phyloP scores from a whole-genome alignment of 2,113 vertebrate genomes.

The Scophthalmus maximus region DNA sequence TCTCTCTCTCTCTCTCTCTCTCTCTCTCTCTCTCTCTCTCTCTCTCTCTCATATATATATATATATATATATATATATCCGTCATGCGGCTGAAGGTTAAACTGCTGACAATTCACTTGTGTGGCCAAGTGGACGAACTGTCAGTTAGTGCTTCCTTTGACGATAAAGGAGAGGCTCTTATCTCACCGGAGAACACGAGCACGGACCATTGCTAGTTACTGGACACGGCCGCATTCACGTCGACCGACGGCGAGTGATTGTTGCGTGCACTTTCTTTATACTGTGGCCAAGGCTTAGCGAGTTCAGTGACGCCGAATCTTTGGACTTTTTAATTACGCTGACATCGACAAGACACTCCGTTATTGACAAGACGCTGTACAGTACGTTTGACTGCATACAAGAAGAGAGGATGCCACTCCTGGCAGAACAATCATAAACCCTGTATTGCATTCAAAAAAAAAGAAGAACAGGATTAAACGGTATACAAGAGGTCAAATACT shows the following conservation, averaged over 20 bases:
- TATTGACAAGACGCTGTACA: neutral
- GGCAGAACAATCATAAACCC: neutral
- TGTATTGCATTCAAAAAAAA: neutral
- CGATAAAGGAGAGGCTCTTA: conserved; percentile 14
- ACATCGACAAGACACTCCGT: neutral
- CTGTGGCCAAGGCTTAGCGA: neutral
- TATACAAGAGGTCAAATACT: too few relatives aligned
- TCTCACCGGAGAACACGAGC: neutral
- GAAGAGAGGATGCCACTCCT: neutral
- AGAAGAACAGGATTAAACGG: neutral
- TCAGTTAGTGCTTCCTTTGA: conserved; percentile 8
- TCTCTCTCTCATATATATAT: too few relatives aligned
- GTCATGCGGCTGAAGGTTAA: conserved; percentile 16
- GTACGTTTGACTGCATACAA: neutral
- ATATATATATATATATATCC: too few relatives aligned
- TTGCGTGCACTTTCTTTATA: neutral
- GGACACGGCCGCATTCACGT: conserved; percentile 26
- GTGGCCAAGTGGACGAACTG: neutral
- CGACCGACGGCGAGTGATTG: neutral
- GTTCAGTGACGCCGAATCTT: neutral
- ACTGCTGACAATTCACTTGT: conserved; percentile 14
- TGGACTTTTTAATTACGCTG: neutral
- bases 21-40: too few relatives aligned
- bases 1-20: too few relatives aligned
- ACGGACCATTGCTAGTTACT: neutral